Evolutionary conservation across 2,888 invertebrate species (phyloP).

Genomic region (Tyria jacobaeae): DNA sequence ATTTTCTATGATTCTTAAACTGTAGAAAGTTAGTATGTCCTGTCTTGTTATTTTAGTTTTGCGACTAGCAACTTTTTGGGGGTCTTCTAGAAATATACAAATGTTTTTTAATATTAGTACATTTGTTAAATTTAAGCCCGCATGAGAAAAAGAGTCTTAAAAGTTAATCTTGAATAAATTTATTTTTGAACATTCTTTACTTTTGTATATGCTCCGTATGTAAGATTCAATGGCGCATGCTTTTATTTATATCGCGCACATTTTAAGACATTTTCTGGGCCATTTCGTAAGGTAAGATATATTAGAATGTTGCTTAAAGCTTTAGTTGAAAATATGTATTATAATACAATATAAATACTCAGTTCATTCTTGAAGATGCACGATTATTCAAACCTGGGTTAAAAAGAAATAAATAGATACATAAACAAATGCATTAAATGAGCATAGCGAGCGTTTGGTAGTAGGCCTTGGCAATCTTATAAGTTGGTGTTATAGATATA

Average conservation of each 20-base stretch:
- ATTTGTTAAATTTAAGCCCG: background rate
- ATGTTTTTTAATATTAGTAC: no score
- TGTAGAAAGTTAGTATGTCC: no score
- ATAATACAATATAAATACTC: no score
- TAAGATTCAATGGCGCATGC: background rate
- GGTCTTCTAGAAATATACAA: no score
- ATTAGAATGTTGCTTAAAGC: background rate
- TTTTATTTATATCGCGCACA: constrained; percentile 3
- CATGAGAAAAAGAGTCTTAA: background rate
- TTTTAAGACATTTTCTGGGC: constrained; percentile 1
- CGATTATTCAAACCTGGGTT: background rate
- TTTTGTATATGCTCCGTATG: background rate
- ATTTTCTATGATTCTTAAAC: no score
- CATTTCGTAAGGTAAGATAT: constrained; percentile 1
- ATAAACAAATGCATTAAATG: no score
- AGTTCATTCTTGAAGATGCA: no score
- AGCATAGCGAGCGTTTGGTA: no score
- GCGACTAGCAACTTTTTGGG: no score
- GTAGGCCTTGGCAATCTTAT: no score
- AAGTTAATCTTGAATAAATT: background rate
- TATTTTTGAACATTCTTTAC: background rate
- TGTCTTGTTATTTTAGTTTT: no score
- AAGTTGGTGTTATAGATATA: no score
- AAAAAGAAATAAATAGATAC: background rate
- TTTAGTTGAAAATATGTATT: background rate